Percentiles rank a stretch among this genome's conserved stretches.
Evolutionary conservation across 2,113 vertebrate genomes (phyloP).

Genomic region (Promerops cafer): DNA sequence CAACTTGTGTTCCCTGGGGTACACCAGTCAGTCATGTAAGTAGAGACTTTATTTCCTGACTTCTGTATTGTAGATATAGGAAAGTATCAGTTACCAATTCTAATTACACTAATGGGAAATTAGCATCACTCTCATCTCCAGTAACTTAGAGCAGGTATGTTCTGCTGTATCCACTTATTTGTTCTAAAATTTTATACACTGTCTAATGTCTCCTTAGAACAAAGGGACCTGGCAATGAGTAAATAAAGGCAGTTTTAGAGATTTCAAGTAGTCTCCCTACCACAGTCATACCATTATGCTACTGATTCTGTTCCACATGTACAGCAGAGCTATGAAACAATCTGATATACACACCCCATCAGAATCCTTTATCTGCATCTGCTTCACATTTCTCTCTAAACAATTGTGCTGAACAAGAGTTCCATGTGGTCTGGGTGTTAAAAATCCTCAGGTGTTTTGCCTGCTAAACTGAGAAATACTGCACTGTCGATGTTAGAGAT

Average conservation of each 20-base stretch:
- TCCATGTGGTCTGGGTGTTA: background rate
- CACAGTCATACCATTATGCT: background rate
- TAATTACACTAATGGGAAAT: constrained; percentile 68
- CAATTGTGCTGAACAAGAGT: background rate
- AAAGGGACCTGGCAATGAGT: background rate
- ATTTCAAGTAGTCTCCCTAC: background rate
- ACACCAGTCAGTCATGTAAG: constrained; percentile 1
- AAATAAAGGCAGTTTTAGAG: background rate
- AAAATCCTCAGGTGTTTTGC: background rate
- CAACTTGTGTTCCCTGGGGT: background rate
- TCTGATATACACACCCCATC: background rate
- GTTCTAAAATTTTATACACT: constrained; percentile 27
- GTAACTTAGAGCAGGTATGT: background rate
- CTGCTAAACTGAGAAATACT: background rate
- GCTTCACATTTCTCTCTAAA: constrained; percentile 5
- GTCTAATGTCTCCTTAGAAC: background rate
- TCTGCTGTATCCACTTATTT: background rate
- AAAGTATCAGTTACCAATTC: constrained; percentile 67
- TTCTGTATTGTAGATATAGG: constrained; percentile 9
- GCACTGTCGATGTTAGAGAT: background rate
- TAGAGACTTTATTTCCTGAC: constrained; percentile 42
- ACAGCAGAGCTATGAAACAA: background rate
- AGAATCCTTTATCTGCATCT: constrained; percentile 10
- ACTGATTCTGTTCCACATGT: background rate
- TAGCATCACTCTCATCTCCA: constrained; percentile 2